A percentile compares a stretch with the other conserved stretches of the same genome.
Evolutionary conservation across 2,888 invertebrate genomes (phyloP).

Genomic region (Scaptomyza cyrtandrae): DNA sequence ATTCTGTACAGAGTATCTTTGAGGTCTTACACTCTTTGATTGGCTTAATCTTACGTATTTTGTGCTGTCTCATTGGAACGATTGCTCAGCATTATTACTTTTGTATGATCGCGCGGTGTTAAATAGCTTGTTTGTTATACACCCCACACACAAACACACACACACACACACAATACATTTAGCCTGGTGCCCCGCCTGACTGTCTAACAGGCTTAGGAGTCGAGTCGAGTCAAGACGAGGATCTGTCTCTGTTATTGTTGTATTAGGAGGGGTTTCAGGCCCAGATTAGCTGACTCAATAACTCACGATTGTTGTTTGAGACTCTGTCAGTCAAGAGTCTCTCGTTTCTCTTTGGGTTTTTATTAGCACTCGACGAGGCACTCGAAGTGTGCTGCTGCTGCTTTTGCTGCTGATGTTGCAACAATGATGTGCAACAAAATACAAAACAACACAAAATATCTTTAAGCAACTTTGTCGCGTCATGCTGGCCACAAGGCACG

Average conservation of each 20-base stretch:
- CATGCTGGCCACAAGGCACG: conserved; percentile 65
- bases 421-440: conserved; percentile 76
- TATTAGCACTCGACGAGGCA: conserved; percentile 72
- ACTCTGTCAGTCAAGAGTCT: conserved; percentile 69
- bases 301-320: conserved; percentile 78
- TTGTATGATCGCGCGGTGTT: conserved; percentile 64
- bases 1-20: conserved; percentile 2
- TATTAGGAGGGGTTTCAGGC: conserved; percentile 13
- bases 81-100: conserved; percentile 65
- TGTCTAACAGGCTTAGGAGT: conserved; percentile 70
- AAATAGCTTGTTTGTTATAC: conserved; percentile 80
- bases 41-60: conserved; percentile 13
- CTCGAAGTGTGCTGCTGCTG: conserved; percentile 49
- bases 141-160: conserved; percentile 61
- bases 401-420: conserved; percentile 68
- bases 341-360: conserved; percentile 53
- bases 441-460: conserved; percentile 54
- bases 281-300: conserved; percentile 73
- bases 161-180: conserved; percentile 13
- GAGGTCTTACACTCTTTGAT: rapidly evolving
- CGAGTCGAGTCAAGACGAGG: background rate
- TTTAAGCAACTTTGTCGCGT: conserved; percentile 52
- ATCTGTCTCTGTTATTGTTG: conserved; percentile 16
- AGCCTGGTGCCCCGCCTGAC: conserved; percentile 54
- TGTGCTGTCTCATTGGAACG: conserved; percentile 63